A percentile compares a stretch with the other conserved stretches of the same genome.
These are phyloP conservation scores for Petrocephalus sullivani DNA, from an alignment of 2,797 vertebrate genomes.

Conservation along the genomic window DNA sequence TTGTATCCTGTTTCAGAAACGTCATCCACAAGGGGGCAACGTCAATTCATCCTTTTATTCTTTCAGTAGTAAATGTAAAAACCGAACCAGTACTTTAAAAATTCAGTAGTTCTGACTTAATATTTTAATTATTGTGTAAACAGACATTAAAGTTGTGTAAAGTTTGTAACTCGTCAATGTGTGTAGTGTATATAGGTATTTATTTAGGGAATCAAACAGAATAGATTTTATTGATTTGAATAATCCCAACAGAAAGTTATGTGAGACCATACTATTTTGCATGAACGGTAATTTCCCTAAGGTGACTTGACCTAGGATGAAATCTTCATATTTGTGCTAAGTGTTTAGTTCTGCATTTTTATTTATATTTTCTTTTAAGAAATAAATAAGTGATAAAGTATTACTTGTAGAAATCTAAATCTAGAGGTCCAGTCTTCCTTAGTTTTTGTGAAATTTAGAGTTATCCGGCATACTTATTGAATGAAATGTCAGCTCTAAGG, in stretches of 20 bases:
- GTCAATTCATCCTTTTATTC: background rate
- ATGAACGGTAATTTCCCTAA: background rate
- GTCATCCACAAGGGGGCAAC: constrained; percentile 56
- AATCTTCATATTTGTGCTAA: background rate
- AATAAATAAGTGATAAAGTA: background rate
- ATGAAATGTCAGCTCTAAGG: background rate
- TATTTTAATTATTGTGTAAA: background rate
- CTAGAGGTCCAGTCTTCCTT: background rate
- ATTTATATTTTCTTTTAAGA: background rate
- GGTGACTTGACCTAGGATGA: background rate
- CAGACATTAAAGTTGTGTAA: background rate
- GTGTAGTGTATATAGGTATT: background rate
- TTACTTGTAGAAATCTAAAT: background rate
- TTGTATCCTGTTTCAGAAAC: background rate
- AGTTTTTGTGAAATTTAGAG: background rate
- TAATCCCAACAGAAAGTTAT: constrained; percentile 15
- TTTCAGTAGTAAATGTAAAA: constrained; percentile 27
- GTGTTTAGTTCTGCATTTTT: background rate
- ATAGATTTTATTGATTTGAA: constrained; percentile 1
- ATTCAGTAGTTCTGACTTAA: constrained; percentile 5
- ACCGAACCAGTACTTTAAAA: constrained; percentile 38
- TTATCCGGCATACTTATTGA: background rate
- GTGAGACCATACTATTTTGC: background rate
- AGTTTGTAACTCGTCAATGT: background rate
- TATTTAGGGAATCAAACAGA: background rate